A percentile compares a stretch with the other conserved stretches of the same genome.
Conservation (phyloP, 2,797 vertebrate genomes). For the Prunella strophiata region DNA sequence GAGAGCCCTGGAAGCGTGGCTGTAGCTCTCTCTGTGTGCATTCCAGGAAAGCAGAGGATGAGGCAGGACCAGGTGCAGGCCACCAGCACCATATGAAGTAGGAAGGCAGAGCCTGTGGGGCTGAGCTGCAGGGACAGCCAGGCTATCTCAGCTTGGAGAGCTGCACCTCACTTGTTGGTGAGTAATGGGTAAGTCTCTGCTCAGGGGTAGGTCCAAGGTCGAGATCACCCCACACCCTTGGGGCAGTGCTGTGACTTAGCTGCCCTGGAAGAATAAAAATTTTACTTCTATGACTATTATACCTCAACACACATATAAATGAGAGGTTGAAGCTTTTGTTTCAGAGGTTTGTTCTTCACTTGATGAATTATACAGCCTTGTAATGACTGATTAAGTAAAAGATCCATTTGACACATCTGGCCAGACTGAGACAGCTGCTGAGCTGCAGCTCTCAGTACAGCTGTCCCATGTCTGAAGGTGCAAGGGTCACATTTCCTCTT, state of each 20-base stretch:
- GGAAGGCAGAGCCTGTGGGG: not conserved
- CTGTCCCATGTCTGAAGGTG: not conserved
- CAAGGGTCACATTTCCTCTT: not conserved
- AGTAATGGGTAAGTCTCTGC: not conserved
- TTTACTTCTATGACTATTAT: not conserved
- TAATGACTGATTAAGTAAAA: not conserved
- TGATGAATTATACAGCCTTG: not conserved
- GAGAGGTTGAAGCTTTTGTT: not conserved
- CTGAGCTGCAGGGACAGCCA: not conserved
- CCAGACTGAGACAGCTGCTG: not conserved
- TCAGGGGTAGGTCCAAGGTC: not conserved
- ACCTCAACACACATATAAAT: not conserved
- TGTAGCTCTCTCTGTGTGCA: rapidly evolving
- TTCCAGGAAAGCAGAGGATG: not conserved
- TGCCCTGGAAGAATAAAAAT: not conserved
- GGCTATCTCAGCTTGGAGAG: not conserved
- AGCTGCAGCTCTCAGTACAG: not conserved
- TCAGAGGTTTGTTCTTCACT: not conserved
- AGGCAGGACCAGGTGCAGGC: not conserved
- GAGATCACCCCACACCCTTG: not conserved
- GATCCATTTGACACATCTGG: not conserved
- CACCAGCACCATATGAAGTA: rapidly evolving
- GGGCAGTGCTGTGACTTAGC: not conserved
- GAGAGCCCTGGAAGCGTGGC: rapidly evolving
- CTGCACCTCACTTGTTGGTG: not conserved